A percentile compares a stretch with the other conserved stretches of the same genome.
These are phyloP conservation scores for Anthonomus grandis DNA, from an alignment of 1,140 invertebrate species.

Conservation along the genomic window DNA sequence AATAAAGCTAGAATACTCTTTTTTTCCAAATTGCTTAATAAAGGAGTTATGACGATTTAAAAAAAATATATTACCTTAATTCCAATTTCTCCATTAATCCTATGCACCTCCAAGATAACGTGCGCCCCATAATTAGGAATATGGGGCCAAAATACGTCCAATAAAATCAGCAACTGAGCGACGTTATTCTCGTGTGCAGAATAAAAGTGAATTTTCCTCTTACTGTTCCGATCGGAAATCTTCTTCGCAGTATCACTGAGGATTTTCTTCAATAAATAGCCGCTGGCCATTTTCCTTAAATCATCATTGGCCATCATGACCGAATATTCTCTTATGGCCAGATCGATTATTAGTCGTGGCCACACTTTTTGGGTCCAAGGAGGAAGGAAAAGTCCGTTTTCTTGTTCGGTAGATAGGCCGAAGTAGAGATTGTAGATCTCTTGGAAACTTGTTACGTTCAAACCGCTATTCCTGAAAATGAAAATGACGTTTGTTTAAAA, in stretches of 20 bases:
- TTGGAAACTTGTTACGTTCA: constrained; percentile 29
- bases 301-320: constrained; percentile 26
- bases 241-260: constrained; percentile 56
- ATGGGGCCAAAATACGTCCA: constrained; percentile 66
- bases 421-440: constrained; percentile 34
- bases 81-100: constrained; percentile 25
- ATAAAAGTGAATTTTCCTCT: constrained; percentile 63
- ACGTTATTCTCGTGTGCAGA: constrained; percentile 72
- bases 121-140: constrained; percentile 56
- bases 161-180: constrained; percentile 59
- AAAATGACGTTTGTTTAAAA: too few species aligned
- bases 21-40: too few species aligned
- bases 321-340: constrained; percentile 47
- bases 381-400: constrained; percentile 58
- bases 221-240: constrained; percentile 48
- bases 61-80: constrained; percentile 32
- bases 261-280: constrained; percentile 60
- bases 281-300: constrained; percentile 30
- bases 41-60: too few species aligned
- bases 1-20: too few species aligned
- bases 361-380: constrained; percentile 60
- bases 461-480: constrained; percentile 20
- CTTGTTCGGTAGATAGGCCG: constrained; percentile 41
- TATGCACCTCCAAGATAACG: constrained; percentile 33
- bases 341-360: constrained; percentile 54